Percentiles rank a stretch among this genome's conserved stretches.
Evolutionary conservation across 2,888 invertebrate species (phyloP).

Genomic region (Tipula helvola): DNA sequence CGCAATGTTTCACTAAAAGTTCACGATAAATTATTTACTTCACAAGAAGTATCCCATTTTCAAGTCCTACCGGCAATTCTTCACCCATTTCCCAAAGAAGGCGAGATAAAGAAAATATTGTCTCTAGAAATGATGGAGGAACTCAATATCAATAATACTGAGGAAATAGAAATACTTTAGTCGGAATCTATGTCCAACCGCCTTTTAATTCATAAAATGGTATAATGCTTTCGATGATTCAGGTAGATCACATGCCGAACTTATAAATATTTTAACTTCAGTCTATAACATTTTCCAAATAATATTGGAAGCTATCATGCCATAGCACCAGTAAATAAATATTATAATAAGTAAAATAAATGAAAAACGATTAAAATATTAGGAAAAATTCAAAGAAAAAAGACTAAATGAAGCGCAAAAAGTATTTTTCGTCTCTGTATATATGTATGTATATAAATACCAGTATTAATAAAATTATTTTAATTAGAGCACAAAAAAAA

Average conservation of each 20-base stretch:
- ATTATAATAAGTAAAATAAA: neutral
- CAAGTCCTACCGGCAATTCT: neutral
- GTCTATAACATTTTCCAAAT: neutral
- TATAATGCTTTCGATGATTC: too few species aligned
- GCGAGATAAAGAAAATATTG: neutral
- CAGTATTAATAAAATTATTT: neutral
- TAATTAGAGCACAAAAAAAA: neutral
- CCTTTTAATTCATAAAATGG: too few species aligned
- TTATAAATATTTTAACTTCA: neutral
- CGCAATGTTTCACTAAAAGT: neutral
- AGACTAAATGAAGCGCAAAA: neutral
- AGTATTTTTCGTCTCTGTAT: neutral
- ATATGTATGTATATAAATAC: neutral
- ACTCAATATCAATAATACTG: neutral
- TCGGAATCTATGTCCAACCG: too few species aligned
- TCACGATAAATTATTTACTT: too few species aligned
- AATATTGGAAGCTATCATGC: neutral
- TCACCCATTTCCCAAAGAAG: neutral
- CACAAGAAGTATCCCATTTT: neutral
- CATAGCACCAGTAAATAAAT: neutral
- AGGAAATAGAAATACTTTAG: neutral
- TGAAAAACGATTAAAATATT: neutral
- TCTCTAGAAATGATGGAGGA: neutral
- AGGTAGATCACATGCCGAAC: neutral
- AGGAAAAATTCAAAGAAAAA: neutral